phyloP scores from a whole-genome alignment of 2,888 invertebrate genomes.

The Ganaspis brasiliensis region DNA sequence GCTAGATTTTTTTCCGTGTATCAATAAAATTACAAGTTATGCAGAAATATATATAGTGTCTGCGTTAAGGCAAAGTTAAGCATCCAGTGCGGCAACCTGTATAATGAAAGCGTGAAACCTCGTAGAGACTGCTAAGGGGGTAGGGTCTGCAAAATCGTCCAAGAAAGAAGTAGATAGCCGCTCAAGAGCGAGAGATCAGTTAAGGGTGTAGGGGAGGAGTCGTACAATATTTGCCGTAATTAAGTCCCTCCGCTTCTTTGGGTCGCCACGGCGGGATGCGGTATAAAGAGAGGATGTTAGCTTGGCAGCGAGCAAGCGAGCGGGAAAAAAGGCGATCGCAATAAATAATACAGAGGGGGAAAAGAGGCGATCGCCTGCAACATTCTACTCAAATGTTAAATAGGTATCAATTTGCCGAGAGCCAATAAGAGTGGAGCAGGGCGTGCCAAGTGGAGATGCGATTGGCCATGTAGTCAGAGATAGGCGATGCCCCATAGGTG shows the following conservation, averaged over 20 bases:
- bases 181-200: constrained; percentile 31
- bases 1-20: too few species aligned
- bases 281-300: constrained; percentile 49
- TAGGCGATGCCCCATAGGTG: constrained; percentile 53
- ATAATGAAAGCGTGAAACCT: constrained; percentile 8
- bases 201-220: constrained; percentile 37
- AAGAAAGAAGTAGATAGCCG: constrained; percentile 18
- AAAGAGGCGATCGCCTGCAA: constrained; percentile 77
- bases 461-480: constrained; percentile 53
- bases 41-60: not conserved
- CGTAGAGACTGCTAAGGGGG: constrained; percentile 8
- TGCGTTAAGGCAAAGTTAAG: constrained; percentile 21
- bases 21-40: not conserved
- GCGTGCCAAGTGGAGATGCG: constrained; percentile 55
- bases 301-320: constrained; percentile 50
- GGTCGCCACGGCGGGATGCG: constrained; percentile 62
- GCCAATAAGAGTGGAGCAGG: constrained; percentile 68
- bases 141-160: not conserved
- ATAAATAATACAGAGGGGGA: constrained; percentile 63
- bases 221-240: constrained; percentile 74
- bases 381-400: constrained; percentile 79
- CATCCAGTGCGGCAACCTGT: constrained; percentile 12
- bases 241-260: constrained; percentile 77
- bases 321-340: constrained; percentile 63
- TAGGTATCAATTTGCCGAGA: constrained; percentile 78